These are phyloP conservation scores for Drosophila ustulata DNA, from an alignment of 2,888 invertebrate species.

Conservation along the genomic window DNA sequence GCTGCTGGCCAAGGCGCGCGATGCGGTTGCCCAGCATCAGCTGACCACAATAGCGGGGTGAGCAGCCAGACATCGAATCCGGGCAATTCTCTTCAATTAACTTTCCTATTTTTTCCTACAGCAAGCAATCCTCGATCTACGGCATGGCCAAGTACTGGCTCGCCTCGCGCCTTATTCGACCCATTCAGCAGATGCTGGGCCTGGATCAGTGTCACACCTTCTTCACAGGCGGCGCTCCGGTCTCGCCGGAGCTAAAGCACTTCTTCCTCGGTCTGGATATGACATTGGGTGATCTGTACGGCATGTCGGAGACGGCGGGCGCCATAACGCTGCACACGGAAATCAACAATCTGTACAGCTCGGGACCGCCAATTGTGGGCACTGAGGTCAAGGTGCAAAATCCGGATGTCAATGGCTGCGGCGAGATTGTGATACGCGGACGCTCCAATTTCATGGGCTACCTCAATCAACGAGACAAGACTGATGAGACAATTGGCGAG, in stretches of 20 bases:
- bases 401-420: slow-evolving; percentile 90
- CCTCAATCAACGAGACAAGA: slow-evolving; percentile 89
- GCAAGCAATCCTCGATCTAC: slow-evolving; percentile 50
- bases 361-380: slow-evolving; percentile 89
- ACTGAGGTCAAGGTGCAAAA: slow-evolving; percentile 89
- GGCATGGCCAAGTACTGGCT: slow-evolving; percentile 71
- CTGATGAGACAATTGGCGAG: slow-evolving; percentile 89
- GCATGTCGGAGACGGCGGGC: slow-evolving; percentile 95
- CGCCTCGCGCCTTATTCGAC: slow-evolving; percentile 88
- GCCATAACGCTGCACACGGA: slow-evolving; percentile 86
- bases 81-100: too few relatives aligned
- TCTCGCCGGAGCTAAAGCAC: slow-evolving; percentile 91
- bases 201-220: slow-evolving; percentile 89
- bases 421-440: slow-evolving; percentile 92
- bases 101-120: background rate
- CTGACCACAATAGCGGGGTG: slow-evolving; percentile 87
- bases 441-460: slow-evolving; percentile 96
- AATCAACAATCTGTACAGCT: slow-evolving; percentile 87
- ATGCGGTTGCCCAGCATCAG: slow-evolving; percentile 87
- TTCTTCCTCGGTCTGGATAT: slow-evolving; percentile 95
- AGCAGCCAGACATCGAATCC: too few relatives aligned
- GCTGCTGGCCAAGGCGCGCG: slow-evolving; percentile 89
- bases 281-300: slow-evolving; percentile 92
- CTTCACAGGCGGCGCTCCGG: slow-evolving; percentile 93
- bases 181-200: slow-evolving; percentile 91